Evolutionary conservation across 2,888 invertebrate genomes (phyloP), one percentile per base, ranked within the genome.

Genomic region (Teinopalpus imperialis): DNA sequence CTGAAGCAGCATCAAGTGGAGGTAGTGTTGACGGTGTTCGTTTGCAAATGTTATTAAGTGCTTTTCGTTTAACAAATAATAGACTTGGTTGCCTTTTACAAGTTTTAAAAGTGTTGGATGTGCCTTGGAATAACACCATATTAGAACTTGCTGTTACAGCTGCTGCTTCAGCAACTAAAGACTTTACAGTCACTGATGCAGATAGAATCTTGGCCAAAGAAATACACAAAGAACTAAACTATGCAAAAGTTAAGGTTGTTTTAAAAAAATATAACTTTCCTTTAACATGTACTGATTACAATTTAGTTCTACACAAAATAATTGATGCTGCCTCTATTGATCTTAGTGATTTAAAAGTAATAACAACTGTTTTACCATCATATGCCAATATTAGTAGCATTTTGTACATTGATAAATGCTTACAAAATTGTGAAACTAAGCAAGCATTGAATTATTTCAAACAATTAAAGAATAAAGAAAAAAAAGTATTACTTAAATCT

Each of bases 231-330:
- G 87, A 88, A 70, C 54, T 87, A 3, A 81, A 81, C 50, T 83
- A 77, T 60, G 79, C 88, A 1, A 81, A 79, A 67, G 66, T 87
- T 0, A 87, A 87, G 69, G 81, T 88, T 2, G 68, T 87, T 32
- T 62, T 88, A 30, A 88, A 85, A 56, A 88, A 88, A 62, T 83
- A 88, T 57, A 86, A 87, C 58, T 82, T 82, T 61, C 78, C 85
- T 24, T 56, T 80, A 51, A 69, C 69, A 43, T 83, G 75, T 55
- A 79, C 71, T 29, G 82, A 87, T 59, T 87, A 83, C 43, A 69
- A 59, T 51, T 55, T 80, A 48, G 78, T 88, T 14, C 64, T 88
- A 23, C 77, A 85, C 53, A 88, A 83, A 64, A 62, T 88, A 52
- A 65, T 81, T 10, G 70, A 68, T 54, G 57, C 63, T 10, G 23